Evolutionary conservation across 2,888 invertebrate species (phyloP), one percentile per base, ranked within the genome.

Genomic region (Tetragonisca angustula): DNA sequence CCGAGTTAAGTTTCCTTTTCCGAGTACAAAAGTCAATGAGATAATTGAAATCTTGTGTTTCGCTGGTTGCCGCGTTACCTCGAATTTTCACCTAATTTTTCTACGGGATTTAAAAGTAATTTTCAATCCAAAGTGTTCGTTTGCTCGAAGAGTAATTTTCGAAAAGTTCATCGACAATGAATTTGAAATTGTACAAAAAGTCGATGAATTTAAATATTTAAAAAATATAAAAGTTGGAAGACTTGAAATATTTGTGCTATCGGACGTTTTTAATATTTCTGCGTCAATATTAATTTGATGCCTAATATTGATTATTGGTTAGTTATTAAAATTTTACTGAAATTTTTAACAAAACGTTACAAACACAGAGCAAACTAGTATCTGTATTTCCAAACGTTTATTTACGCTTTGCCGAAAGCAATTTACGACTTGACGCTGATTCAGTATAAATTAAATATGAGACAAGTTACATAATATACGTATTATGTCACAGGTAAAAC

Each of bases 31-130:
- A 73, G 73, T 76, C 72, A 76, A 83, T 61, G 79, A 59, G 61
- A 68, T 79, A 84, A 83, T 76, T 76, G 69, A 73, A 76, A 69
- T 80, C 68, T 67, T 70, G 67, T 61, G 79, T 61, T n/a, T 24
- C 32, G 2, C n/a, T 0, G 13, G 15, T 19, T 27, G 27, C n/a
- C 49, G 2, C 21, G 5, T 68, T 27, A 11, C 27, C 19, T 2
- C n/a, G 24, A 27, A 49, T 27, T 17, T 49, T 17, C 49, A 2
- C 24, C 27, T 5, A 69, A 32, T 69, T 68, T 54, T 52, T 21
- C 9, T 6, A 5, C 4, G 15, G 0, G 19, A 21, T 43, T 70
- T 32, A 62, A 27, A n/a, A 4, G 4, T 19, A 49, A 27, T 54
- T 62, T 19, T 43, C n/a, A 6, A n/a, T 13, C 15, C 54, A n/a